Base-by-base conservation (phyloP, 92 coral and sea anemone genomes). In the Siderastrea siderea region DNA sequence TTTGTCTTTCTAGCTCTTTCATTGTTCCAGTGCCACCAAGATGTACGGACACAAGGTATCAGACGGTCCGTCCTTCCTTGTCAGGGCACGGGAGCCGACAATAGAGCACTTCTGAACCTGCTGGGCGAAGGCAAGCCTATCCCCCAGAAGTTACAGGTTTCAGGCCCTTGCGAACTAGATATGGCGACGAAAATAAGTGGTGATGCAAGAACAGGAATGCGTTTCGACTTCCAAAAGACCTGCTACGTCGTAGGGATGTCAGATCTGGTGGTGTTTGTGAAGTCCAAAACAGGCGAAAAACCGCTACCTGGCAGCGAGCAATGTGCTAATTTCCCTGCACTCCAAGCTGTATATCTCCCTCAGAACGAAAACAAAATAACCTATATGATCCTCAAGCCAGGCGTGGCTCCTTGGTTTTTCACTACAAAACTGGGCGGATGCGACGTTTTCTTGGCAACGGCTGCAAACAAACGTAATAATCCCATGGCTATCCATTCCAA, bases 401-500 rank as follows among this genome's bases (percentile, higher is more conserved):
- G 12, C 6, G 26, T 6, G 26, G 44, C 45, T 17, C 69, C 44
- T 65, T 65, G 69, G 69, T 65, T 65, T 38, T 65, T 65, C 45
- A 65, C 69, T n/a, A 43, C 47, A 8, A 1, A 2, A 9, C 69
- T 65, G 9, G 26, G 69, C 8, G 69, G 69, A 65, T 65, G 69
- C 47, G 69, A 65, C 69, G 9, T 65, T 17, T 65, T 65, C 69
- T 7, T 65, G 69, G 69, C 69, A 65, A 65, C 69, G 9, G 17
- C 38, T 8, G 1, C 46, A 65, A 17, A 16, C 45, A 5, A 65
- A 10, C 7, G 45, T 1, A 15, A 2, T 17, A 65, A 1, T 3
- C 69, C 69, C 45, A 17, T 65, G 2, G 69, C n/a, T 65, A 65
- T 65, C 15, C 69, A 65, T 43, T 65, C 47, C 38, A 65, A 65